Conservation (phyloP, 2,797 vertebrate genomes). For the Carcharodon carcharias region DNA sequence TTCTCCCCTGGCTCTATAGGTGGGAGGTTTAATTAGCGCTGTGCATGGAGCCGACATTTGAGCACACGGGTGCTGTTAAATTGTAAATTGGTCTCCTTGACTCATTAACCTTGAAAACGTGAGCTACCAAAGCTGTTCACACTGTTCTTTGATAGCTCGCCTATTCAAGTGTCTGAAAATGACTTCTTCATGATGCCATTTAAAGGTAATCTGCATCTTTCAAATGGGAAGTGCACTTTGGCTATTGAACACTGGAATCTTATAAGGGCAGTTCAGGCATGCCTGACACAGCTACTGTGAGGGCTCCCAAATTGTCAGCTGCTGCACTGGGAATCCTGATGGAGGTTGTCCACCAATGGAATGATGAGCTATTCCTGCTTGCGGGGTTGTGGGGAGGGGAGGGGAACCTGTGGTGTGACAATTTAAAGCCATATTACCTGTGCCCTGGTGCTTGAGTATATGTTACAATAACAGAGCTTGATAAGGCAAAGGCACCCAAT, state of each 20-base stretch:
- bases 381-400: no score
- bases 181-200: neutral
- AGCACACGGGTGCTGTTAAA: neutral
- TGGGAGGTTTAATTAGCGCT: neutral
- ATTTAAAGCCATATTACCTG: neutral
- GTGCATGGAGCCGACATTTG: neutral
- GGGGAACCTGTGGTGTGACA: neutral
- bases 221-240: neutral
- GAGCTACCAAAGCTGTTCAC: neutral
- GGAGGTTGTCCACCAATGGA: neutral
- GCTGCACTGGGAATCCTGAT: neutral
- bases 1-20: neutral
- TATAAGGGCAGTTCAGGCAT: neutral
- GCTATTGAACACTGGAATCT: neutral
- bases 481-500: neutral
- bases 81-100: neutral
- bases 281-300: neutral
- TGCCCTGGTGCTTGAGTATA: neutral
- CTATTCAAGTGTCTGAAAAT: neutral
- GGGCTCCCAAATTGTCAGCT: neutral
- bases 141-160: neutral
- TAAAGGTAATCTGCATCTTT: no score
- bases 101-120: neutral
- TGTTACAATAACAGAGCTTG: neutral
- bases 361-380: neutral